Percentiles rank a stretch among this genome's conserved stretches.
Conservation (phyloP, 2,888 invertebrate genomes). For the Ischnus inquisitorius region DNA sequence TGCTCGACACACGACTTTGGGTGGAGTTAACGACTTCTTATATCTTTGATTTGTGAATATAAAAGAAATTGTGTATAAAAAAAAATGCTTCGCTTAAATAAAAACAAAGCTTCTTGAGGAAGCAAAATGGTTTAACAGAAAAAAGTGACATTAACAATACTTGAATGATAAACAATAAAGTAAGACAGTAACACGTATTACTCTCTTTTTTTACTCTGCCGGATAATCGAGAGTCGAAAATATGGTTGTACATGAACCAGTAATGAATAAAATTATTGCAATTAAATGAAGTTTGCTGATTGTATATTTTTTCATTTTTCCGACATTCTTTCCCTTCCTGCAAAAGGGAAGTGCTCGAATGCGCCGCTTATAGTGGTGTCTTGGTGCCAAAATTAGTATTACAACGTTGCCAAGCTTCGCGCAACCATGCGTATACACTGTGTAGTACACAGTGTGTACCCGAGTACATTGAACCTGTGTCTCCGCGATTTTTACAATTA, state of each 20-base stretch:
- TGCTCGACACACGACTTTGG: constrained; percentile 59
- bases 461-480: too few relatives aligned
- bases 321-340: not conserved
- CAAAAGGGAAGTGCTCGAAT: constrained; percentile 28
- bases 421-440: constrained; percentile 51
- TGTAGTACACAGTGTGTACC: constrained; percentile 34
- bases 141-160: too few relatives aligned
- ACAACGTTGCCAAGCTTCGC: constrained; percentile 64
- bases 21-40: constrained; percentile 40
- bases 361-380: constrained; percentile 38
- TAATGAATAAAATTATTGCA: too few relatives aligned
- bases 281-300: too few relatives aligned
- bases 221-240: too few relatives aligned
- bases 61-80: not conserved
- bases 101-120: too few relatives aligned
- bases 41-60: constrained; percentile 12
- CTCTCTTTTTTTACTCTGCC: too few relatives aligned
- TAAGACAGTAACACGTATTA: too few relatives aligned
- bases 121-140: not conserved
- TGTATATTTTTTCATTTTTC: not conserved
- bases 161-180: too few relatives aligned
- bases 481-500: too few relatives aligned
- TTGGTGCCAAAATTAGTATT: constrained; percentile 65
- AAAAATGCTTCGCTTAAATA: not conserved
- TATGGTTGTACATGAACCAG: too few relatives aligned